Conservation (phyloP, 2,888 invertebrate genomes). For the Drosophila gaucha region DNA sequence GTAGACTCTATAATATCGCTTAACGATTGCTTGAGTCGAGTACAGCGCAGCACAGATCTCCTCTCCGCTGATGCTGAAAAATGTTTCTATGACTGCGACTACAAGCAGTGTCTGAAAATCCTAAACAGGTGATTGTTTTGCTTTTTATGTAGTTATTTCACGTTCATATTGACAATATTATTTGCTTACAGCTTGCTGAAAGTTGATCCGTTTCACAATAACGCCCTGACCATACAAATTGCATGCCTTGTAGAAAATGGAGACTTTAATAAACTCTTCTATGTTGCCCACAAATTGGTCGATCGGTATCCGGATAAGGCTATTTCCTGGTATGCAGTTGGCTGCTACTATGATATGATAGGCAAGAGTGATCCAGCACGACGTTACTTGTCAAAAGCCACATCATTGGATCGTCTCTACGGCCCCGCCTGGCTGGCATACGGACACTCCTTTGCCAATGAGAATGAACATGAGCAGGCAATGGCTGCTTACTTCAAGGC, state of each 20-base stretch:
- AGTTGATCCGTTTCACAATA: constrained; percentile 92
- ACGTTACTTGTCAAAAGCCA: constrained; percentile 95
- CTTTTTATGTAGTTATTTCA: too few relatives aligned
- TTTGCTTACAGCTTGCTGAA: constrained; percentile 87
- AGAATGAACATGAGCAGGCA: constrained; percentile 92
- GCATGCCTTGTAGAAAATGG: constrained; percentile 93
- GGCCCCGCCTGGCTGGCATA: constrained; percentile 99
- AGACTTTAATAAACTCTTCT: constrained; percentile 93
- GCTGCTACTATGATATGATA: constrained; percentile 97
- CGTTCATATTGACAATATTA: background rate
- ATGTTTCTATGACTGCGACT: constrained; percentile 93
- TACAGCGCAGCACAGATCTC: constrained; percentile 90
- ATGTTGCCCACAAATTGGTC: constrained; percentile 95
- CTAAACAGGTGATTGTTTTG: constrained; percentile 86
- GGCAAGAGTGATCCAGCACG: constrained; percentile 96
- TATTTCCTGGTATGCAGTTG: constrained; percentile 98
- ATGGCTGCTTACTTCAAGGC: constrained; percentile 99
- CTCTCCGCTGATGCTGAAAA: constrained; percentile 91
- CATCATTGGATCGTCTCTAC: constrained; percentile 94
- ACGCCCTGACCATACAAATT: constrained; percentile 92
- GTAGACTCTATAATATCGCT: constrained; percentile 77
- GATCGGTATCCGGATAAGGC: constrained; percentile 96
- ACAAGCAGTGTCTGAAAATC: constrained; percentile 89
- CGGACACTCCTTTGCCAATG: constrained; percentile 98
- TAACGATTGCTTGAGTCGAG: constrained; percentile 82